Evolutionary conservation across 2,888 invertebrate species (phyloP).

Genomic region (Cylindroiulus punctatus): DNA sequence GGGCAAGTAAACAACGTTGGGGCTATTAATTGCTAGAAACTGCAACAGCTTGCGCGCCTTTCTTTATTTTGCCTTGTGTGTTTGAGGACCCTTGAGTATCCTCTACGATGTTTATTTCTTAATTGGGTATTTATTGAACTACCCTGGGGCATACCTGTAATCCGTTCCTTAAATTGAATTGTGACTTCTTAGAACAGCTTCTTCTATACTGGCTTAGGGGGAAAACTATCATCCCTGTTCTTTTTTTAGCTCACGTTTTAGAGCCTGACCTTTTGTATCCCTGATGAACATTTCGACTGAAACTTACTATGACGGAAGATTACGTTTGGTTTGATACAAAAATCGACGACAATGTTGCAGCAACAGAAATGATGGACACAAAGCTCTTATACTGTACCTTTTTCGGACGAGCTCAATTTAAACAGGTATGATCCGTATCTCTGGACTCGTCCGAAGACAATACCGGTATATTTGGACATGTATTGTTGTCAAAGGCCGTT

Average conservation of each 20-base stretch:
- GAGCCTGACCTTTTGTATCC: not conserved
- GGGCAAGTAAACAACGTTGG: constrained; percentile 15
- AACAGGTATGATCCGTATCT: too few species aligned
- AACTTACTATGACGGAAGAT: not conserved
- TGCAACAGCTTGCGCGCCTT: not conserved
- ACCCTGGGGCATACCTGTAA: constrained; percentile 25
- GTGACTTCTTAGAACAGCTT: not conserved
- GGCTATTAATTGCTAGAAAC: constrained; percentile 10
- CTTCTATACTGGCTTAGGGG: not conserved
- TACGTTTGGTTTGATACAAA: not conserved
- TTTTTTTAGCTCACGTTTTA: not conserved
- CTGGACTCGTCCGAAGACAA: too few species aligned
- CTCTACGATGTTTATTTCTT: not conserved
- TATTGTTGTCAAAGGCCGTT: too few species aligned
- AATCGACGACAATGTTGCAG: not conserved
- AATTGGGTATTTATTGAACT: constrained; percentile 29
- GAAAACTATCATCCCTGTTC: not conserved
- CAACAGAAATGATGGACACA: not conserved
- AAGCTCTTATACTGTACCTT: too few species aligned
- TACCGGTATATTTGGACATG: too few species aligned
- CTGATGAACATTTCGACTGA: not conserved
- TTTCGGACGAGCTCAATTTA: too few species aligned
- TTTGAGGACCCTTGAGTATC: constrained; percentile 14
- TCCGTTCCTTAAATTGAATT: constrained; percentile 21
- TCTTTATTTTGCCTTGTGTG: not conserved